A percentile compares a stretch with the other conserved stretches of the same genome.
These are phyloP conservation scores for Drosophila jambulina DNA, from an alignment of 1,140 invertebrate species.

Conservation along the genomic window DNA sequence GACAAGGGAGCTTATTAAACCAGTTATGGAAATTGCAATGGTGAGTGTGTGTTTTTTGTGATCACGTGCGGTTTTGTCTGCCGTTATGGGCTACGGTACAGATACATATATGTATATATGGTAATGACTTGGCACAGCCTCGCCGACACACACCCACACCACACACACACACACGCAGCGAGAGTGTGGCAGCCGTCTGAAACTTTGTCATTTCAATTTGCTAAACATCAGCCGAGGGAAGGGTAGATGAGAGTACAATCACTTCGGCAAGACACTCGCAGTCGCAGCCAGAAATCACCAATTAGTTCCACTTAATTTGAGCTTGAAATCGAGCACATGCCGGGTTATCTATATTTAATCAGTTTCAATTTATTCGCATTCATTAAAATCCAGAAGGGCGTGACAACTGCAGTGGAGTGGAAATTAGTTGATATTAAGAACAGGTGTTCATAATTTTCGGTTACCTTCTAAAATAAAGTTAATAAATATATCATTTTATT, in stretches of 20 bases:
- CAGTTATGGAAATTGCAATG: slow-evolving; percentile 61
- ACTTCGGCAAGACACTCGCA: slow-evolving; percentile 4
- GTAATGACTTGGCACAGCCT: slow-evolving; percentile 35
- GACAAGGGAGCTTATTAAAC: slow-evolving; percentile 56
- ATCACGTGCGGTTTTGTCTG: slow-evolving; percentile 70
- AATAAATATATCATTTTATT: neutral
- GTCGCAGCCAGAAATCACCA: slow-evolving; percentile 17
- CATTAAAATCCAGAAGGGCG: slow-evolving; percentile 1
- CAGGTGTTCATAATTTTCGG: neutral
- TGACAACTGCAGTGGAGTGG: neutral
- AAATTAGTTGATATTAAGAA: neutral
- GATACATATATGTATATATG: slow-evolving; percentile 20
- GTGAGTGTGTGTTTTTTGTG: slow-evolving; percentile 38
- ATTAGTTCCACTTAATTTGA: slow-evolving; percentile 36
- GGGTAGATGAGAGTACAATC: slow-evolving; percentile 27
- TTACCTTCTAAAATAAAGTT: neutral
- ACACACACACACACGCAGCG: neutral
- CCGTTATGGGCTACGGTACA: slow-evolving; percentile 14
- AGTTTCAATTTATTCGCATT: slow-evolving; percentile 1
- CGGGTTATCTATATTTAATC: slow-evolving; percentile 20
- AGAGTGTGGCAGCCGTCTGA: slow-evolving; percentile 28
- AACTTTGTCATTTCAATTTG: slow-evolving; percentile 58
- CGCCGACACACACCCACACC: slow-evolving; percentile 10
- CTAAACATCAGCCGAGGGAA: slow-evolving; percentile 25
- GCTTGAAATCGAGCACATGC: slow-evolving; percentile 12